A percentile compares a stretch with the other conserved stretches of the same genome.
Conservation (phyloP, 2,113 vertebrate genomes). For the Semnornis frantzii region DNA sequence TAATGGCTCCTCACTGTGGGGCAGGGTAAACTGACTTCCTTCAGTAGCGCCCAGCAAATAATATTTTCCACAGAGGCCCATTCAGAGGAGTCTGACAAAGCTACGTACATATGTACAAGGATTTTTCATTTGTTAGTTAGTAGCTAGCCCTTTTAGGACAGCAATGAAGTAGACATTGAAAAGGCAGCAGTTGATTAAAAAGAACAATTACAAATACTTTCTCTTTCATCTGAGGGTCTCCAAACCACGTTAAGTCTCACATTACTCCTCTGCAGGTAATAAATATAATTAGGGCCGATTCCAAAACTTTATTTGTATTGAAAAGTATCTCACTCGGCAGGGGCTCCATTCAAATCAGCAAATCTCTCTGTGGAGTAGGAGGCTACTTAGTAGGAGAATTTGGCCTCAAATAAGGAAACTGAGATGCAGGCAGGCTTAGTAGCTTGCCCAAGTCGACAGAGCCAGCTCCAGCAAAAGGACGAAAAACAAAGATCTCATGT, state of each 20-base stretch:
- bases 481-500: neutral
- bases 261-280: slow-evolving; percentile 71
- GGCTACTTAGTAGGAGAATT: slow-evolving; percentile 65
- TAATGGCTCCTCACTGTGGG: slow-evolving; percentile 39
- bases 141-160: slow-evolving; percentile 7
- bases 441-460: slow-evolving; percentile 21
- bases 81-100: slow-evolving; percentile 16
- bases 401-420: slow-evolving; percentile 59
- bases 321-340: slow-evolving; percentile 57
- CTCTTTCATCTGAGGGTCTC: slow-evolving; percentile 60
- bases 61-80: slow-evolving; percentile 34
- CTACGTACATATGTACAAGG: neutral
- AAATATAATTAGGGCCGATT: slow-evolving; percentile 66
- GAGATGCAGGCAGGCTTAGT: slow-evolving; percentile 42
- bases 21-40: neutral
- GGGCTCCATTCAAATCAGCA: slow-evolving; percentile 65
- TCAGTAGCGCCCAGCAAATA: neutral
- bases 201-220: slow-evolving; percentile 48
- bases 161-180: slow-evolving; percentile 11
- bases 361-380: slow-evolving; percentile 61
- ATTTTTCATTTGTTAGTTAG: slow-evolving; percentile 16
- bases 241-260: slow-evolving; percentile 55
- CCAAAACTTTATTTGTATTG: slow-evolving; percentile 72
- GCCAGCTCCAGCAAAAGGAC: neutral
- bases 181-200: slow-evolving; percentile 49